These are phyloP conservation scores for Platorchestia sp. DNA, from an alignment of 1,140 invertebrate genomes.

Conservation along the genomic window DNA sequence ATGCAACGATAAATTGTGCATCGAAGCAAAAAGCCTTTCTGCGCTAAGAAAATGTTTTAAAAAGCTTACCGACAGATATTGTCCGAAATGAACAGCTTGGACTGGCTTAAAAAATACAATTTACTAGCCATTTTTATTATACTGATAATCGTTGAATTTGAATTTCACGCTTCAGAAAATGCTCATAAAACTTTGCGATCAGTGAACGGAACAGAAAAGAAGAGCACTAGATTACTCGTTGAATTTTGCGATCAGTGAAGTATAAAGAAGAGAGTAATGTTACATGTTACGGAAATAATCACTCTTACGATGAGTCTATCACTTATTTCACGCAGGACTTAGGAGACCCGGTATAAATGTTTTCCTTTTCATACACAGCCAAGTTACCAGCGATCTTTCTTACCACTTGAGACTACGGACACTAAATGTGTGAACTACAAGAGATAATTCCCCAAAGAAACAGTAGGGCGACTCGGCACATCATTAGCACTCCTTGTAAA, in stretches of 20 bases:
- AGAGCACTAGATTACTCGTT: too few relatives aligned
- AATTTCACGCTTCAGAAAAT: background rate
- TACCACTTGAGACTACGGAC: background rate
- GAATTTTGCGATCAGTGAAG: background rate
- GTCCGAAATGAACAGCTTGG: too few relatives aligned
- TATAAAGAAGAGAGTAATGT: background rate
- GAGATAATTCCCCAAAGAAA: background rate
- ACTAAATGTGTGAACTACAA: background rate
- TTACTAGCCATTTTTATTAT: background rate
- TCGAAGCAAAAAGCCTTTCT: too few relatives aligned
- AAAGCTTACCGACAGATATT: too few relatives aligned
- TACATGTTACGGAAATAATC: background rate
- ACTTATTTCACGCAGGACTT: background rate
- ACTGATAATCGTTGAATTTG: background rate
- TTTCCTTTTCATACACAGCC: background rate
- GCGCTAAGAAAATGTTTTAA: too few relatives aligned
- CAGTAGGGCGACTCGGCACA: background rate
- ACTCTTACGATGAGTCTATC: too few relatives aligned
- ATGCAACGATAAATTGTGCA: too few relatives aligned
- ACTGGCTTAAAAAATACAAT: too few relatives aligned
- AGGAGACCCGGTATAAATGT: background rate
- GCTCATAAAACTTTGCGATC: background rate
- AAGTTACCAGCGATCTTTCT: background rate
- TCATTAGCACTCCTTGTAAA: background rate
- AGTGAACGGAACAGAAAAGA: too few relatives aligned